Conservation (phyloP, 2,113 vertebrate species). For the Laterallus jamaicensis region DNA sequence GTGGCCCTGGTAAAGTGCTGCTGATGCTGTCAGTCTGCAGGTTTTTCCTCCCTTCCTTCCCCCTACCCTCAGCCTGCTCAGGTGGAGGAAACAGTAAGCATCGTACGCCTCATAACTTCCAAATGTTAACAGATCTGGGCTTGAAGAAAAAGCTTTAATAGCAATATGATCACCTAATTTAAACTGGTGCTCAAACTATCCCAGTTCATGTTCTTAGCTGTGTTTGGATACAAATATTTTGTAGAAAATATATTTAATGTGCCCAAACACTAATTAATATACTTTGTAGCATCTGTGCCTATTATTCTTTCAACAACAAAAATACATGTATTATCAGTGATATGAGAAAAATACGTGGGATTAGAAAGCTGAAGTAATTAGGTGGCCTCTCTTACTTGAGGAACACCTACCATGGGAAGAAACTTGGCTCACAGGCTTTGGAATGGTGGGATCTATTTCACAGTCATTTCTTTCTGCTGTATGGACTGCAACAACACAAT, state of each 20-base stretch:
- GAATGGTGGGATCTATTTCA: conserved; percentile 38
- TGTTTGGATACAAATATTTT: conserved; percentile 52
- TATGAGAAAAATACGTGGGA: conserved; percentile 43
- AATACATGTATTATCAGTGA: conserved; percentile 28
- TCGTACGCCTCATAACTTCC: background rate
- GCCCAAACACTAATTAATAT: conserved; percentile 20
- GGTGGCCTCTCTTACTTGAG: conserved; percentile 24
- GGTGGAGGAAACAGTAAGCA: background rate
- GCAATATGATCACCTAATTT: background rate
- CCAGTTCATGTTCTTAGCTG: background rate
- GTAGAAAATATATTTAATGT: conserved; percentile 53
- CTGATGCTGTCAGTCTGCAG: background rate
- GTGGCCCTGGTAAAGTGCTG: background rate
- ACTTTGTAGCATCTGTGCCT: conserved; percentile 21
- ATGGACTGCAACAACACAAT: background rate
- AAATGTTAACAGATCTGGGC: background rate
- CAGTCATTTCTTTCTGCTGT: conserved; percentile 9
- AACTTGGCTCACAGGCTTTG: conserved; percentile 8
- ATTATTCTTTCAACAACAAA: conserved; percentile 53
- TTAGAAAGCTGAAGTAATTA: conserved; percentile 40
- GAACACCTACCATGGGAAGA: background rate
- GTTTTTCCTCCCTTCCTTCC: background rate
- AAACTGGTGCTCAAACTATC: background rate
- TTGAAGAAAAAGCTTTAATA: conserved; percentile 36
- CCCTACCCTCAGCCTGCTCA: background rate